These are phyloP conservation scores for Macrosteles quadrilineatus DNA, from an alignment of 1,140 invertebrate species.

Conservation along the genomic window DNA sequence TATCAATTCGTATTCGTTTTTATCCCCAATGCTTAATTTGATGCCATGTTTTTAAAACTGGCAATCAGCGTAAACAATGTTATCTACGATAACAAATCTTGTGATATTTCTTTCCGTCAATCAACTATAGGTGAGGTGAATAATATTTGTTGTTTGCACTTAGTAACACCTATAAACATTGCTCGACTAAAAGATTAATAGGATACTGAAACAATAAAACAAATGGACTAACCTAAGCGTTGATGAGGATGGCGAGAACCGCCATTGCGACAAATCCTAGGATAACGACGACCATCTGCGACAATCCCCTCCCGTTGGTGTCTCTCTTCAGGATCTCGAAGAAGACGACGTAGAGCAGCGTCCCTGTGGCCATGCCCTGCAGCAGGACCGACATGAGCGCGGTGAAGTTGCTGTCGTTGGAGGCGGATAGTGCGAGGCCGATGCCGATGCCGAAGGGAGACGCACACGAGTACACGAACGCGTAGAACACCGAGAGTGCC, in stretches of 20 bases:
- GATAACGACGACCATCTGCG: constrained; percentile 68
- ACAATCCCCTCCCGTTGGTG: constrained; percentile 46
- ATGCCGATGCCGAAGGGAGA: constrained; percentile 60
- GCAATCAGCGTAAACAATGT: too few species aligned
- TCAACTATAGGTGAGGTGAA: too few species aligned
- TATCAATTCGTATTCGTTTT: too few species aligned
- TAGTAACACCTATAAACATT: too few species aligned
- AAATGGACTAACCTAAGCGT: constrained; percentile 14
- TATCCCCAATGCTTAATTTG: too few species aligned
- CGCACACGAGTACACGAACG: constrained; percentile 55
- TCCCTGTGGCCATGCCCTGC: constrained; percentile 53
- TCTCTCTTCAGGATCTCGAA: constrained; percentile 54
- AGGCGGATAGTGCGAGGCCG: constrained; percentile 61
- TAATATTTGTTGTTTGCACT: too few species aligned
- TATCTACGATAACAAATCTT: too few species aligned
- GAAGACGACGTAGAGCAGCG: constrained; percentile 55
- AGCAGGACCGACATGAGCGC: constrained; percentile 42
- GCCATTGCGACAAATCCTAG: constrained; percentile 77
- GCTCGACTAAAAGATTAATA: too few species aligned
- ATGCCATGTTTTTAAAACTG: too few species aligned
- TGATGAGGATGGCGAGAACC: constrained; percentile 59
- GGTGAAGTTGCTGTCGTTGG: constrained; percentile 8
- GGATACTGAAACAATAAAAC: too few species aligned
- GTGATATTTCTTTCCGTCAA: too few species aligned
- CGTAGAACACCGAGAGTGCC: constrained; percentile 49